phyloP scores from a whole-genome alignment of 2,888 invertebrate genomes.

The Venustoraphidia nigricollis region DNA sequence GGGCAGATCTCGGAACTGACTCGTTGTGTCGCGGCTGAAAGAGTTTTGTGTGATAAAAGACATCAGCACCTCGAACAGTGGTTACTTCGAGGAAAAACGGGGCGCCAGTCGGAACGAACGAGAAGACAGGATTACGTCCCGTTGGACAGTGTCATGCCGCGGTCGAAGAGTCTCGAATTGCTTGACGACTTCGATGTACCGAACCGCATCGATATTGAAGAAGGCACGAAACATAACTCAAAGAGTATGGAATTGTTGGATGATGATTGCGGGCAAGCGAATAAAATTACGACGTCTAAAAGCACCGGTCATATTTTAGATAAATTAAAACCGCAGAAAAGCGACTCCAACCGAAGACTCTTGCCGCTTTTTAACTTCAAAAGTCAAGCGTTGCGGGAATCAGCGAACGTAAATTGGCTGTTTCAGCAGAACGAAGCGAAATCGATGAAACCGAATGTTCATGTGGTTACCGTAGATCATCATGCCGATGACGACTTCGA shows the following conservation, averaged over 20 bases:
- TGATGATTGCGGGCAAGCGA: slow-evolving; percentile 10
- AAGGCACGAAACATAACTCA: slow-evolving; percentile 28
- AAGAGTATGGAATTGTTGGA: slow-evolving; percentile 34
- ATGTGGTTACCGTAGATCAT: background rate
- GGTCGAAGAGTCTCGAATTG: slow-evolving; percentile 58
- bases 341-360: too few species aligned
- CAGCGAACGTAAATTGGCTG: background rate
- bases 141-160: slow-evolving; percentile 39
- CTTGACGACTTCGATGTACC: slow-evolving; percentile 28
- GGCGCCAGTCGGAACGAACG: slow-evolving; percentile 39
- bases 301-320: slow-evolving; percentile 10
- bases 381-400: slow-evolving; percentile 3
- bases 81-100: slow-evolving; percentile 45
- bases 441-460: background rate
- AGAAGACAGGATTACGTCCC: slow-evolving; percentile 31
- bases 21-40: slow-evolving; percentile 46
- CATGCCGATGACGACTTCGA: slow-evolving; percentile 23
- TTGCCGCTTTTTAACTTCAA: slow-evolving; percentile 1
- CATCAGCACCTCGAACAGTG: slow-evolving; percentile 55
- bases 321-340: slow-evolving; percentile 14
- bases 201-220: slow-evolving; percentile 27
- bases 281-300: slow-evolving; percentile 13
- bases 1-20: slow-evolving; percentile 56
- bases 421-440: background rate
- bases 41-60: slow-evolving; percentile 43